Percentiles rank a stretch among this genome's conserved stretches.
These are phyloP conservation scores for Agrochola litura DNA, from an alignment of 2,888 invertebrate species.

Conservation along the genomic window DNA sequence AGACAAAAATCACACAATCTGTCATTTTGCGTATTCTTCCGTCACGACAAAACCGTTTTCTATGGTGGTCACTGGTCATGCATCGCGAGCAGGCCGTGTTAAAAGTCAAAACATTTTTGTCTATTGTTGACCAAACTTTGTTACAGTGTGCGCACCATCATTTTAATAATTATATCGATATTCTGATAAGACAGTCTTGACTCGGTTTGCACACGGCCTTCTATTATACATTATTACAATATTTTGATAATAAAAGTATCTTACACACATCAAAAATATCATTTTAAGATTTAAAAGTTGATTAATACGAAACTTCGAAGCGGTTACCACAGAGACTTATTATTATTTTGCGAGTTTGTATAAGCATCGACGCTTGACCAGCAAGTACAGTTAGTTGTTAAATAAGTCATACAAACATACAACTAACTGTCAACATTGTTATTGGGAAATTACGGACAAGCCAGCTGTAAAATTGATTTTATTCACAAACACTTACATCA, in stretches of 20 bases:
- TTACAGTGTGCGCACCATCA: not conserved
- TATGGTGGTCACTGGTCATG: no score
- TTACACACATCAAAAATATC: constrained; percentile 19
- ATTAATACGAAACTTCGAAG: not conserved
- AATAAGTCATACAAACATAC: not conserved
- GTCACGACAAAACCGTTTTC: no score
- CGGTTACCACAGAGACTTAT: not conserved
- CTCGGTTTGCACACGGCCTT: not conserved
- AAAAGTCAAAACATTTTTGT: constrained; percentile 1
- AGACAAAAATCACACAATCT: no score
- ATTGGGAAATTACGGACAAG: constrained; percentile 8
- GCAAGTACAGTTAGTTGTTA: constrained; percentile 4
- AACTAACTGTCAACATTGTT: constrained; percentile 1
- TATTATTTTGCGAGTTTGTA: not conserved
- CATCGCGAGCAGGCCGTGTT: not conserved
- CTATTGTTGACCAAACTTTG: not conserved
- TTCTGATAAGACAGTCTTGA: not conserved
- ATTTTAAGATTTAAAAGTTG: not conserved
- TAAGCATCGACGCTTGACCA: not conserved
- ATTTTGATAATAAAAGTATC: not conserved
- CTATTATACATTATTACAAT: not conserved
- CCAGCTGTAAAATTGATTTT: constrained; percentile 28
- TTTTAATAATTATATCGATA: not conserved
- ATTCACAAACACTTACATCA: constrained; percentile 14
- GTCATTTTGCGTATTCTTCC: no score